Base-by-base conservation (phyloP, 2,113 vertebrate species). In the Sterrhoptilus dennistouni region DNA sequence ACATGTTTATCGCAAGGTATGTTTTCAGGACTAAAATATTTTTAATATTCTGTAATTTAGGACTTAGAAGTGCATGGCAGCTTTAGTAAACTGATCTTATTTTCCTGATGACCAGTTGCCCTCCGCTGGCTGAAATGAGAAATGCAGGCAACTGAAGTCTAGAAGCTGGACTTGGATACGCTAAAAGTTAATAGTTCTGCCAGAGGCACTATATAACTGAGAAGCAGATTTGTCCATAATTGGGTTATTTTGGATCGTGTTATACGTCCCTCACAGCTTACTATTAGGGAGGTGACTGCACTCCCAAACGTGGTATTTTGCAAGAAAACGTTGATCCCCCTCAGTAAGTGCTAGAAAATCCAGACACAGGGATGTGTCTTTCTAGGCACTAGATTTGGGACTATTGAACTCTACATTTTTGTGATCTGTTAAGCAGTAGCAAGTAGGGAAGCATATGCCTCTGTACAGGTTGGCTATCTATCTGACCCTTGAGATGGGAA, bases 111-210 rank as follows among this genome's bases (percentile, higher is more conserved):
- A 33, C 14, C 57, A 18, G 33, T 75, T 84, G 95, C 96, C 96
- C 94, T 92, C 96, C 40, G 2, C 36, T 95, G 96, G 92, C 25
- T 82, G 33, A 77, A 61, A 27, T 64, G n/a, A 94, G 88, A 94
- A 93, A 69, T 90, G 86, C 95, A 95, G 61, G 33, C n/a, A 52
- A 33, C 4, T 35, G 44, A 24, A 44, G 29, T 44, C 27, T 79
- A 5, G 38, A 27, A 28, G 7, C 11, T 38, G 3, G 6, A 4
- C 16, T 45, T 49, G 4, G 10, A 3, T 47, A 33, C 64, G 6
- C 5, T 45, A 20, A 25, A 71, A 53, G 25, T 6, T 40, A 89
- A 47, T 9, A 7, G 8, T 29, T 65, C 76, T 35, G 56, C 56
- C 47, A 44, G 33, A 66, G 35, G 31, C 40, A 44, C 25, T 9